Evolutionary conservation across 2,113 vertebrate genomes (phyloP).

Genomic region (Anarrhichthys ocellatus): DNA sequence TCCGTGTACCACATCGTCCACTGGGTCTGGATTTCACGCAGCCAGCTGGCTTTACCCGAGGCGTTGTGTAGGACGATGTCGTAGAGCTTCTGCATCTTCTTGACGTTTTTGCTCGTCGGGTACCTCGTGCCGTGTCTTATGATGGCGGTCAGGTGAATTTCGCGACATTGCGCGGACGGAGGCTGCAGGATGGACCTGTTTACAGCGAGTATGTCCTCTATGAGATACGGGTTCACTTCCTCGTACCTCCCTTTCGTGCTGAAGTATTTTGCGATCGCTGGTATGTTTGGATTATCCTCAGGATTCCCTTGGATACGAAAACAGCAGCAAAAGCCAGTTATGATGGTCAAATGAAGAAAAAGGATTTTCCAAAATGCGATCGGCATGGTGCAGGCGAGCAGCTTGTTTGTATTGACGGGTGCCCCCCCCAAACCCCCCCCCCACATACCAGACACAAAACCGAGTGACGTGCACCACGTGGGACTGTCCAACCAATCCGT

Average conservation of each 20-base stretch:
- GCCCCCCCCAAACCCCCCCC: too few relatives aligned
- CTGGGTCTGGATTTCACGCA: slow-evolving; percentile 71
- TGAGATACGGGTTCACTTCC: slow-evolving; percentile 86
- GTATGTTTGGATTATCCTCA: slow-evolving; percentile 34
- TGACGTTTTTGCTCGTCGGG: slow-evolving; percentile 88
- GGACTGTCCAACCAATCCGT: not conserved
- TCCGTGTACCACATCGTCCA: slow-evolving; percentile 92
- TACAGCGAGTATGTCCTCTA: slow-evolving; percentile 81
- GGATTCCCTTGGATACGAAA: not conserved
- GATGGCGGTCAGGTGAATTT: slow-evolving; percentile 87
- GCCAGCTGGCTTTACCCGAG: slow-evolving; percentile 49
- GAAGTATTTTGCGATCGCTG: slow-evolving; percentile 85
- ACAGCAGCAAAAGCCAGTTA: not conserved
- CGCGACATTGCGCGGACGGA: slow-evolving; percentile 79
- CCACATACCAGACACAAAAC: not conserved
- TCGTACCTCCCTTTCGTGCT: slow-evolving; percentile 93
- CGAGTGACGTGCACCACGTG: slow-evolving; percentile 6
- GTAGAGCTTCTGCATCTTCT: slow-evolving; percentile 85
- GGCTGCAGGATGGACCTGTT: slow-evolving; percentile 77
- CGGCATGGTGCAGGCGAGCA: slow-evolving; percentile 23
- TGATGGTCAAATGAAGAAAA: not conserved
- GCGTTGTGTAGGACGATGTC: not conserved
- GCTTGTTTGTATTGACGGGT: not conserved
- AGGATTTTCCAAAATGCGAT: not conserved
- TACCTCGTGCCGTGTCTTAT: slow-evolving; percentile 93